Evolutionary conservation across 2,797 vertebrate species (phyloP).

Genomic region (Pygocentrus nattereri): DNA sequence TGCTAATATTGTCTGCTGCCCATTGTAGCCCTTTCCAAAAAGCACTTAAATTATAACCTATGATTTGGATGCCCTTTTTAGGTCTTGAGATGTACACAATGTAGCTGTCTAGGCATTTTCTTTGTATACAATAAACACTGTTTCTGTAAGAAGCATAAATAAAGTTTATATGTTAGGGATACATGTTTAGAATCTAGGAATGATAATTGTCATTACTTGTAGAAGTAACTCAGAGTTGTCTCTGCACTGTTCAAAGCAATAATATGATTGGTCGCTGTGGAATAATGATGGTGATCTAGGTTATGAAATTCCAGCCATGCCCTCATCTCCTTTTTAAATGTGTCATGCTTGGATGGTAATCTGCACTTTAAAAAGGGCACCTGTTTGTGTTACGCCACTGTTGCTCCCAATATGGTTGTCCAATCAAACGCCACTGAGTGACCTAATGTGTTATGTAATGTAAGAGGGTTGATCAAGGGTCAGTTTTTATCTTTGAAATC

Average conservation of each 20-base stretch:
- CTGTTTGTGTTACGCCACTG: background rate
- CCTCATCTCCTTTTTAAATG: background rate
- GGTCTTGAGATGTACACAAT: conserved; percentile 24
- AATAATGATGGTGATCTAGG: background rate
- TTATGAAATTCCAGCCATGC: background rate
- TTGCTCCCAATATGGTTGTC: background rate
- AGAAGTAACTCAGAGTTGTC: conserved; percentile 6
- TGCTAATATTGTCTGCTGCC: conserved; percentile 1
- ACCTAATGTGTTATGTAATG: background rate
- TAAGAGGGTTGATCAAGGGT: background rate
- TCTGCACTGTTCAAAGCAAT: conserved; percentile 40
- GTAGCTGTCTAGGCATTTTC: conserved; percentile 25
- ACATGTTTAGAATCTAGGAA: conserved; percentile 17
- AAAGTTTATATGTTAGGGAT: conserved; percentile 20
- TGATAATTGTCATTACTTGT: conserved; percentile 3
- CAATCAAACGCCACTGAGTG: background rate
- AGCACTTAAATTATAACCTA: conserved; percentile 24
- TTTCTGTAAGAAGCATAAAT: conserved; percentile 21
- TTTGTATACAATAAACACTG: conserved; percentile 30
- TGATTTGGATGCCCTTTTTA: conserved; percentile 20
- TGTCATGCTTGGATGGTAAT: background rate
- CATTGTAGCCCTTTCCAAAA: conserved; percentile 4
- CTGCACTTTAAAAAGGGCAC: background rate
- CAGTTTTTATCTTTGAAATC: background rate
- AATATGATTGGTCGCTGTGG: conserved; percentile 33